Percentiles rank a stretch among this genome's conserved stretches.
Conservation (phyloP, 2,113 vertebrate species). For the Elanoides forficatus region DNA sequence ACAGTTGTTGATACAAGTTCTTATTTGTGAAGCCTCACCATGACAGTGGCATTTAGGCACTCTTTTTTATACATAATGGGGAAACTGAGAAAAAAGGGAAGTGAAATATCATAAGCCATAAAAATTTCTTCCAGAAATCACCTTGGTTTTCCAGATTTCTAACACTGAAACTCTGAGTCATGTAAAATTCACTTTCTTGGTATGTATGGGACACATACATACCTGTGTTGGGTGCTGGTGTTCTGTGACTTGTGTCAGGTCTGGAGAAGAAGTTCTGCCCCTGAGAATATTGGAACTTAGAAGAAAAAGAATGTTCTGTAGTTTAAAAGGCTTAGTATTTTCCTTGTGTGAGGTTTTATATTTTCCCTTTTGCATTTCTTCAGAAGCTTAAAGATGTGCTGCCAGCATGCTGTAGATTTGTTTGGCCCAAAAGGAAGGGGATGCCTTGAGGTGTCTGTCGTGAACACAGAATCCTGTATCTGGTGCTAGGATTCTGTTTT, state of each 20-base stretch:
- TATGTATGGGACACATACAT: rapidly evolving
- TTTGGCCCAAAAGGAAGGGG: background rate
- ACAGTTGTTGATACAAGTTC: background rate
- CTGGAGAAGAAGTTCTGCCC: background rate
- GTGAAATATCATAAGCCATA: background rate
- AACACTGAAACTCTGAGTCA: background rate
- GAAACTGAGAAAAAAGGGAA: background rate
- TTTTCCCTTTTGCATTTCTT: background rate
- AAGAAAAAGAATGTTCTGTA: background rate
- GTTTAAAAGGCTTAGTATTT: background rate
- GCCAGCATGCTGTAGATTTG: background rate
- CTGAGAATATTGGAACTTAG: background rate
- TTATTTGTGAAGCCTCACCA: background rate
- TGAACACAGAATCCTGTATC: background rate
- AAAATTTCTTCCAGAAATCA: background rate
- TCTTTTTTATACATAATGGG: background rate
- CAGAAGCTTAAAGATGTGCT: background rate
- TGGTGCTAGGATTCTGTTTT: background rate
- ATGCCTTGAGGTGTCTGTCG: background rate
- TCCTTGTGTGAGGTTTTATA: background rate
- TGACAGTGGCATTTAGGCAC: background rate
- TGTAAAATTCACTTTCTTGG: background rate
- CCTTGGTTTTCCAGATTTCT: background rate
- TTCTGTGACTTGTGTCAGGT: background rate
- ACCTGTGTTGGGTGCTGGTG: background rate